phyloP scores from a whole-genome alignment of 2,113 vertebrate genomes.

The Saccopteryx bilineata region DNA sequence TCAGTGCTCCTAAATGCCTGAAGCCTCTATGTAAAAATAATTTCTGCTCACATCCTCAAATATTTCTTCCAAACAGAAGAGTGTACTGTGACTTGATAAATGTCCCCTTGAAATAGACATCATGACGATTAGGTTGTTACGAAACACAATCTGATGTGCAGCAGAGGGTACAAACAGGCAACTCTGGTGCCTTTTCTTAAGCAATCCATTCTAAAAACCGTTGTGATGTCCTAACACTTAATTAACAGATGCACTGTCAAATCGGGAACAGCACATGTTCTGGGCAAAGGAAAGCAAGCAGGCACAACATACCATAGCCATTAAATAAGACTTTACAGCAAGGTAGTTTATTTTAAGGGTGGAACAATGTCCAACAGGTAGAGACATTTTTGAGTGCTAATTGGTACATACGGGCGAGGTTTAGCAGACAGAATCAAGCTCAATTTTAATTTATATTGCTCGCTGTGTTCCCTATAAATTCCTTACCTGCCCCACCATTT shows the following conservation, averaged over 20 bases:
- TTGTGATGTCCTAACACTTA: constrained; percentile 76
- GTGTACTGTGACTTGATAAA: constrained; percentile 73
- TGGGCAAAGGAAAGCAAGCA: constrained; percentile 64
- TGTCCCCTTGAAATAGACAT: constrained; percentile 77
- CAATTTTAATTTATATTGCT: constrained; percentile 48
- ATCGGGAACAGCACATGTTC: constrained; percentile 58
- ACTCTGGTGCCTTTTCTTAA: constrained; percentile 64
- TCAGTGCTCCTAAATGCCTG: constrained; percentile 79
- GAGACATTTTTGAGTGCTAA: constrained; percentile 53
- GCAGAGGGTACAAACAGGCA: constrained; percentile 61
- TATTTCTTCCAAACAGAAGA: constrained; percentile 79
- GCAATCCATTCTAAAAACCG: constrained; percentile 58
- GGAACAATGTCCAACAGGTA: background rate
- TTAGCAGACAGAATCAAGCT: constrained; percentile 51
- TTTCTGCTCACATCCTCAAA: constrained; percentile 80
- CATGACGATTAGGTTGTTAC: constrained; percentile 76
- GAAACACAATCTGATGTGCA: constrained; percentile 74
- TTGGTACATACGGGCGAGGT: background rate
- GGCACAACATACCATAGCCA: background rate
- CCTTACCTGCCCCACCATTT: background rate
- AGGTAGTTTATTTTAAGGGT: constrained; percentile 67
- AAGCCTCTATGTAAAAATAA: constrained; percentile 83
- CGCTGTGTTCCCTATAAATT: background rate
- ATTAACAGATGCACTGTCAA: constrained; percentile 64
- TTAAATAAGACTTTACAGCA: constrained; percentile 65